Evolutionary conservation across 2,113 vertebrate genomes (phyloP), one percentile per base, ranked within the genome.

Genomic region (Prunella himalayana): DNA sequence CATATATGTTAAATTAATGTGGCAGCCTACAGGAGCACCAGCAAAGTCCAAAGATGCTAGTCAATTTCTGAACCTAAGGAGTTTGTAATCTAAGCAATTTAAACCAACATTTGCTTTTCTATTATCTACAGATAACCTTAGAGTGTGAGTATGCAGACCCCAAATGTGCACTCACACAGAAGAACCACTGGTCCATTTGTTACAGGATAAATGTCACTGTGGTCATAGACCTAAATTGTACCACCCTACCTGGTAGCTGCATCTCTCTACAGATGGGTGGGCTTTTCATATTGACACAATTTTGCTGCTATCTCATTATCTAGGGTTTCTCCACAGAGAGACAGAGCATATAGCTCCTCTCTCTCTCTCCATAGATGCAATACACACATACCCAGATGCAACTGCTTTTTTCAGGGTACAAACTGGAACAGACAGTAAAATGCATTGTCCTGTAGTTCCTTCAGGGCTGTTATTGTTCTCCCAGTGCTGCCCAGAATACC

Each of bases 381-480:
- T 24, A 37, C 1, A n/a, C 20, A 54, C 0, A 1, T 44, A 63
- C 3, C 3, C n/a, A 82, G 37, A 69, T 24, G 31, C 6, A 87
- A 37, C 39, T n/a, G 11, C 9, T 41, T 47, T 66, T 83, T 66
- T 47, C 45, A 81, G 45, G 23, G 28, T 61, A 53, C 30, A 72
- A 27, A 83, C n/a, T 30, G 53, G 13, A 24, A 82, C 7, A 94
- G 22, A 54, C 39, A 76, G 60, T 25, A 68, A 88, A 61, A 53
- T 15, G 7, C 24, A 33, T 15, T 35, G 18, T 31, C 30, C 13
- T 27, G 5, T 15, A 50, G 66, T 14, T 86, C 33, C 24, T 71
- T 51, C 2, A 2, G 54, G 25, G 27, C 45, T 84, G 18, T 31
- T 53, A 20, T 4, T 69, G 31, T 47, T 33, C 37, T 63, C 20